Evolutionary conservation across 1,140 invertebrate species (phyloP), one percentile per base, ranked within the genome.

Genomic region (Drosophila lacertosa): DNA sequence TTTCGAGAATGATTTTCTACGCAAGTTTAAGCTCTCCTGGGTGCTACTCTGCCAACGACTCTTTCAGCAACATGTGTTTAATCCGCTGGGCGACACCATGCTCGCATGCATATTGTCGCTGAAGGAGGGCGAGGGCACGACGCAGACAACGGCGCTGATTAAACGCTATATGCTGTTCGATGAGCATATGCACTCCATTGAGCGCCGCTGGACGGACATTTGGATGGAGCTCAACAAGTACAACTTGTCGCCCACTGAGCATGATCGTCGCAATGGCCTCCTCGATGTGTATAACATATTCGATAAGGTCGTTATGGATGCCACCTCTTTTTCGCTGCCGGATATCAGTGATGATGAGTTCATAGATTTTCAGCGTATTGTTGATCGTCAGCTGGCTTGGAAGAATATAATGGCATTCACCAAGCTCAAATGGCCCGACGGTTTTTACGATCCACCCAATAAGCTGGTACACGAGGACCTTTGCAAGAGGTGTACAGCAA

Each of bases 11-110:
- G 81, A 91, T 63, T 91, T 91, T 71, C 74, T 91, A 51, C 79
- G 90, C 20, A 89, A 89, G 50, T 91, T 91, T 53, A 84, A 77
- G 42, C 70, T 91, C 18, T 90, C 89, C 15, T 91, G 91, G 91
- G 78, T 80, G 71, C 72, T 91, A 18, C 62, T 91, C 39, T 91
- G 90, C 51, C 90, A 91, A 66, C 89, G 91, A 13, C 68, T 91
- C 55, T 91, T 91, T 78, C 90, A 91, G 55, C 81, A 90, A 40
- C 91, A 90, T 73, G 90, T 91, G 45, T 91, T 91, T 65, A 74
- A 74, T 16, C 81, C 80, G 18, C 53, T 91, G 42, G 75, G 79
- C 24, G 90, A 91, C 29, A 82, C 88, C 10, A 91, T 91, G 89
- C 65, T 90, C 29, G 83, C 89, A 13, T 91, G 90, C 40, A 91